Conservation (phyloP, 2,797 vertebrate genomes). For the Microctenopoma steveboyesi region DNA sequence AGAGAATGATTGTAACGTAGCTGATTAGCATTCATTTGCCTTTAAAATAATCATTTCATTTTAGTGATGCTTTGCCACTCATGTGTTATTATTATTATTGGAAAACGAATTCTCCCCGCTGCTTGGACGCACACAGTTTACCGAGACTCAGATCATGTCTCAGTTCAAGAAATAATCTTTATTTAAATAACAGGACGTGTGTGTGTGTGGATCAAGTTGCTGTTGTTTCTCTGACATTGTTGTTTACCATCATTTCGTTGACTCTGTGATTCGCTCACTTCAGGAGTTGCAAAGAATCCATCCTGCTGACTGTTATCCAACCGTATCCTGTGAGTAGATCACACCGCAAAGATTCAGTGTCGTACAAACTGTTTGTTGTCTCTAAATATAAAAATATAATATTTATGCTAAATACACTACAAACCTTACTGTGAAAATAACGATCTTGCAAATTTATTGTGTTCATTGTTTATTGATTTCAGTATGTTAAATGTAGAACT, state of each 20-base stretch:
- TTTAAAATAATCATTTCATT: slow-evolving; percentile 3
- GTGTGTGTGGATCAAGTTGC: slow-evolving; percentile 22
- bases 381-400: too few species aligned
- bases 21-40: slow-evolving; percentile 11
- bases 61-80: slow-evolving; percentile 7
- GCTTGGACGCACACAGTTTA: not conserved
- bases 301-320: slow-evolving; percentile 93
- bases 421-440: too few species aligned
- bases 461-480: not conserved
- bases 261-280: slow-evolving; percentile 50
- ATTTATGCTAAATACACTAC: too few species aligned
- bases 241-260: slow-evolving; percentile 18
- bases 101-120: not conserved
- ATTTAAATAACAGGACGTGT: slow-evolving; percentile 5
- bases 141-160: not conserved
- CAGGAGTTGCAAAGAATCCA: slow-evolving; percentile 98
- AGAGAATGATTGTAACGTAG: not conserved
- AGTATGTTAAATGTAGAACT: not conserved
- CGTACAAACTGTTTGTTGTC: not conserved
- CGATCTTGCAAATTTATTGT: not conserved
- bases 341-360: not conserved
- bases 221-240: slow-evolving; percentile 10
- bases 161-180: not conserved
- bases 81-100: slow-evolving; percentile 1
- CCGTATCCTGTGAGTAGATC: slow-evolving; percentile 92